Evolutionary conservation across 2,888 invertebrate genomes (phyloP), one percentile per base, ranked within the genome.

Genomic region (Cataglyphis cursor): DNA sequence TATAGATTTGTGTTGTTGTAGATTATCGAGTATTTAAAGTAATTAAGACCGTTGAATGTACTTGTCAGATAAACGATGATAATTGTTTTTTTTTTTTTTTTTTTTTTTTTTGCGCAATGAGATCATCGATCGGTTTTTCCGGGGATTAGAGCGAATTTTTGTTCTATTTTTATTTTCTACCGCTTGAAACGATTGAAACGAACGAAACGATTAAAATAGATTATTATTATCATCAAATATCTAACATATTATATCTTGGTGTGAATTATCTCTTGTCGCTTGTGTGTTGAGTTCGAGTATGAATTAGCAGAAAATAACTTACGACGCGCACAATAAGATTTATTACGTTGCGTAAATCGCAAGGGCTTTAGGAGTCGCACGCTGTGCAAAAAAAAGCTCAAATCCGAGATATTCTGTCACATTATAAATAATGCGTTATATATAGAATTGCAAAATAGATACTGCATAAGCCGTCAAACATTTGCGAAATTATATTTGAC

Each of bases 401-500:
- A 28, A 28, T 28, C 2, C 24, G 15, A 15, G 66, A 76, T 51
- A 18, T 41, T 41, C 18, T 48, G 48, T 35, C 10, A 10, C 24
- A 10, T 51, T 75, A 18, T 38, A 28, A 38, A 15, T 8, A 28
- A 21, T 38, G 21, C 10, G 54, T n/a, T 48, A 31, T 28, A 59
- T 6, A n/a, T 62, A 64, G 12, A 3, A 9, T 10, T 35, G 12
- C 18, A 18, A 66, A 24, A 66, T 38, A 54, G 38, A 38, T 3
- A 12, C 35, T 21, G 31, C 28, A 62, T 6, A 31, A 38, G 24
- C 65, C 12, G 10, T 73, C 73, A 61, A 21, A 54, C n/a, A n/a
- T n/a, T 65, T 54, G 15, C 75, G 38, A 38, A 76, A 65, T 75
- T 51, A 38, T 28, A 48, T 64, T 38, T 54, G 18, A 65, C 51